A percentile compares a stretch with the other conserved stretches of the same genome.
Conservation (phyloP, 2,113 vertebrate genomes). For the Nothoprocta perdicaria region DNA sequence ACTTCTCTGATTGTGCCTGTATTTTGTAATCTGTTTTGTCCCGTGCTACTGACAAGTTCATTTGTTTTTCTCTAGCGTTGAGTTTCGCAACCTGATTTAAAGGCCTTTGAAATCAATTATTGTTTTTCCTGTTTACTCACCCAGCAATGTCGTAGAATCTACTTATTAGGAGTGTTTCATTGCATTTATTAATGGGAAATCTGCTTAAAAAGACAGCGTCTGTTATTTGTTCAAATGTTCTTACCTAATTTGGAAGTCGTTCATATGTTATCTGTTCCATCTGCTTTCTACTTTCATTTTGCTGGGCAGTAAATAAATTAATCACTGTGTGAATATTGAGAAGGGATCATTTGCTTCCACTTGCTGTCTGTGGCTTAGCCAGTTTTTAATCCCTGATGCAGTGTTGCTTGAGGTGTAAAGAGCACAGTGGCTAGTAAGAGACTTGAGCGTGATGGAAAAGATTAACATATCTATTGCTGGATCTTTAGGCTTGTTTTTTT, state of each 20-base stretch:
- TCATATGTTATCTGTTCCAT: neutral
- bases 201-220: neutral
- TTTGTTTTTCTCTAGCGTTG: neutral
- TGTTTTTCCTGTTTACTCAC: neutral
- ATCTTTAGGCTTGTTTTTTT: neutral
- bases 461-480: neutral
- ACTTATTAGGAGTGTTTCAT: neutral
- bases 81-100: neutral
- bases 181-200: neutral
- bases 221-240: neutral
- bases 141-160: neutral
- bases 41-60: neutral
- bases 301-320: neutral
- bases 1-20: constrained; percentile 5
- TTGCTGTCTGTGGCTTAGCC: neutral
- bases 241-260: neutral
- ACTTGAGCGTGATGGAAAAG: neutral
- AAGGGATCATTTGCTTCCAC: neutral
- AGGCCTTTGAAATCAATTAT: neutral
- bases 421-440: too few species aligned
- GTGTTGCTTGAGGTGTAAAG: neutral
- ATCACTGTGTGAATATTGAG: neutral
- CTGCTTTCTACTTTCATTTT: neutral
- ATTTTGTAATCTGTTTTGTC: constrained; percentile 35
- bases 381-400: neutral